These are phyloP conservation scores for roundworm (Caenorhabditis elegans) DNA, from an alignment of 1,140 invertebrate genomes.

Conservation along the genomic window WBcel235 BX284603.4:8331501-8332000, in stretches of 20 bases:
- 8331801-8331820: neutral
- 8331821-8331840: neutral
- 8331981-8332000: neutral
- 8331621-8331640: constrained; percentile 57
- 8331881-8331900: neutral
- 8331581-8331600: neutral
- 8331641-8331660: constrained; percentile 44
- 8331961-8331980: neutral
- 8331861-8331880: constrained; percentile 14
- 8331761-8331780: neutral
- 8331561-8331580: neutral
- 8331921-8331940: no score
- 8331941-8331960: neutral
- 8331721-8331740: constrained; percentile 57
- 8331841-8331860: neutral
- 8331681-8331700: constrained; percentile 50
- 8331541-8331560: neutral
- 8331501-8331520: constrained; percentile 66
- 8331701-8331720: constrained; percentile 53
- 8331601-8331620: constrained; percentile 56
- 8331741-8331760: no score
- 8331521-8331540: constrained; percentile 55
- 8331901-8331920: no score
- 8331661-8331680: constrained; percentile 17
- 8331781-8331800: neutral